A percentile compares a stretch with the other conserved stretches of the same genome.
These are phyloP conservation scores for Tyria jacobaeae DNA, from an alignment of 2,888 invertebrate genomes.

Conservation along the genomic window DNA sequence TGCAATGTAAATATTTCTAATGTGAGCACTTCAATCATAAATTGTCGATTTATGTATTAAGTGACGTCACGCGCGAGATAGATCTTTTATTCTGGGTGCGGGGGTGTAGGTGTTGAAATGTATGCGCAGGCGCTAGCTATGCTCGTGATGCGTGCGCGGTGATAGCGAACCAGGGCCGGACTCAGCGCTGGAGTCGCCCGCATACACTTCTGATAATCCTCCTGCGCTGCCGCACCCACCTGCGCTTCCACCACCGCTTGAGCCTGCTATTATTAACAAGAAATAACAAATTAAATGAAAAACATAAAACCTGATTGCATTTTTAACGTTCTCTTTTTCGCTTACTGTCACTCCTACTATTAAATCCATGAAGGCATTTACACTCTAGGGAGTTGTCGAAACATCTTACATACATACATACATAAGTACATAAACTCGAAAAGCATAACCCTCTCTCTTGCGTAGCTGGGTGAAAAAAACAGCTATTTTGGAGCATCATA, in stretches of 20 bases:
- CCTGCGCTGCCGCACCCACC: constrained; percentile 79
- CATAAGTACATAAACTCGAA: too few species aligned
- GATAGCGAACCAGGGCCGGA: constrained; percentile 82
- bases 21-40: constrained; percentile 11
- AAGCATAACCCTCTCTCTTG: too few species aligned
- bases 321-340: too few species aligned
- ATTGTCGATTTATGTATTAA: constrained; percentile 21
- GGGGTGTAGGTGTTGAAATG: constrained; percentile 20
- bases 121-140: constrained; percentile 73
- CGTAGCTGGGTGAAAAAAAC: too few species aligned
- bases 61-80: constrained; percentile 30
- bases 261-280: constrained; percentile 32
- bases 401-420: too few species aligned
- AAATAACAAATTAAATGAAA: background rate
- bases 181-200: constrained; percentile 82
- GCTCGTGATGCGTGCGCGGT: constrained; percentile 79
- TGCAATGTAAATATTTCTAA: background rate
- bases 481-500: background rate
- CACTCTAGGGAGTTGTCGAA: too few species aligned
- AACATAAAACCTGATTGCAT: too few species aligned
- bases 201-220: constrained; percentile 81
- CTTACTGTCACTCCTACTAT: too few species aligned
- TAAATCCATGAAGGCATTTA: too few species aligned
- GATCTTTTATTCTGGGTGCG: constrained; percentile 21
- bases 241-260: constrained; percentile 62